A percentile compares a stretch with the other conserved stretches of the same genome.
These are phyloP conservation scores for Entomobrya proxima DNA, from an alignment of 2,888 invertebrate species.

Conservation along the genomic window DNA sequence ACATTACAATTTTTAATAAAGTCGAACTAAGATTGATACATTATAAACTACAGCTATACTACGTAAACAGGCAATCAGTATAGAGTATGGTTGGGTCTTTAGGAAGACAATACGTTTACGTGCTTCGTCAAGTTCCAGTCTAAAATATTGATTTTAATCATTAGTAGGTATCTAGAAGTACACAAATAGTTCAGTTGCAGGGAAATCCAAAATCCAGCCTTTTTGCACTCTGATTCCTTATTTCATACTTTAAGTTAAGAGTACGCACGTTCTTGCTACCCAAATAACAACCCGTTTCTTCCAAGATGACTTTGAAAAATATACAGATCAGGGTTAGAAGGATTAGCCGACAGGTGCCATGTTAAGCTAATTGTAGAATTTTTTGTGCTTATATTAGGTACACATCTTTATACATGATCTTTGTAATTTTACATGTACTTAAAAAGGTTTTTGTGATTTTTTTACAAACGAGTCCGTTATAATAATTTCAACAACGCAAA, in stretches of 20 bases:
- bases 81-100: conserved; percentile 33
- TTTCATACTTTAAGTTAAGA: too few species aligned
- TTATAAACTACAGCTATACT: neutral
- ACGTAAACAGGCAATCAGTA: conserved; percentile 22
- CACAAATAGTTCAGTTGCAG: neutral
- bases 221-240: too few species aligned
- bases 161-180: neutral
- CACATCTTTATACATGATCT: neutral
- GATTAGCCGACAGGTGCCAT: neutral
- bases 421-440: too few species aligned
- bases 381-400: neutral
- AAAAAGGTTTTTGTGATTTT: too few species aligned
- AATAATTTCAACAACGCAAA: too few species aligned
- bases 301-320: neutral
- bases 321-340: neutral
- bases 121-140: conserved; percentile 38
- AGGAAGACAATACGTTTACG: conserved; percentile 38
- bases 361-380: neutral
- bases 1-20: neutral
- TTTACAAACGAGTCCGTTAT: too few species aligned
- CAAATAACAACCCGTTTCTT: conserved; percentile 25
- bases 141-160: neutral
- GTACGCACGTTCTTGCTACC: neutral
- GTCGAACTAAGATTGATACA: neutral
- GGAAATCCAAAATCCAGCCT: conserved; percentile 7